Evolutionary conservation across 2,888 invertebrate species (phyloP), one percentile per base, ranked within the genome.

Genomic region (Spodoptera exigua): DNA sequence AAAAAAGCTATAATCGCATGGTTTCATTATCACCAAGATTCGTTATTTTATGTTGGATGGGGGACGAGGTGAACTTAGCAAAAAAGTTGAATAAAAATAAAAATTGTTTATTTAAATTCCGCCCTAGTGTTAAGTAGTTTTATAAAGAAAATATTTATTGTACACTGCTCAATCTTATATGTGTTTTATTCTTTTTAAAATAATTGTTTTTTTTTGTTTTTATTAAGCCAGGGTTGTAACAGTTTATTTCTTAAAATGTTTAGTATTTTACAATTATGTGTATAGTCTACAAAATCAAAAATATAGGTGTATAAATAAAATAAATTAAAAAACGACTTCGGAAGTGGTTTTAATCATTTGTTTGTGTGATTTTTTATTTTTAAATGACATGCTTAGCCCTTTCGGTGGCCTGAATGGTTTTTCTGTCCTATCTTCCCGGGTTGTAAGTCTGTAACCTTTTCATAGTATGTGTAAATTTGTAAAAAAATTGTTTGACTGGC

Each of bases 161-260:
- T 84, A 82, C 83, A 80, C 80, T 87, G 90, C 89, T 90, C 89
- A 89, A 90, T 84, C 72, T 81, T 83, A 61, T 81, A 78, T 80
- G 54, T 74, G 77, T 74, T 79, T 78, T 72, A 69, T 72, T 78
- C 62, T 78, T 76, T 66, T 65, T 77, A 53, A 46, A 52, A 55
- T 66, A 41, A 67, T 76, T 61, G 61, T 76, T 78, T 76, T 61
- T 61, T 76, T 78, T 75, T 61, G 70, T 61, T 67, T 56, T 58
- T 62, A 68, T 43, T 60, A 49, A 45, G 35, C 59, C 56, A 58
- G 63, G 61, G 64, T 73, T 27, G 68, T 72, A 51, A 71, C 74
- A 67, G 70, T 60, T 43, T 41, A 43, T 64, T 48, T 55, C 27
- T 52, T 55, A 52, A 41, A 37, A 57, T 7, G 14, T 60, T 60